These are phyloP conservation scores for Cyaniris semiargus DNA, from an alignment of 2,888 invertebrate genomes.

Conservation along the genomic window DNA sequence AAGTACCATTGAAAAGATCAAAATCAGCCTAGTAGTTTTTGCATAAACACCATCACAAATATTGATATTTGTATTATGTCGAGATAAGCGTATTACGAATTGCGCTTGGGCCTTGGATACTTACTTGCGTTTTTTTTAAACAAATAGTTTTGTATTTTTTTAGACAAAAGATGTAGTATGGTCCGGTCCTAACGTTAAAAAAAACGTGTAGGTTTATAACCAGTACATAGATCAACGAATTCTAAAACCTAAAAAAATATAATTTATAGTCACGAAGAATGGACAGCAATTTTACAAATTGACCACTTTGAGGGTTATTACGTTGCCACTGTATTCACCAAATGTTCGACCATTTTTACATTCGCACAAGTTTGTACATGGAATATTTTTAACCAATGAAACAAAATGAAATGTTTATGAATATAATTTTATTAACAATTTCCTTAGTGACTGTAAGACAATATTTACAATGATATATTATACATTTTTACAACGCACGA, in stretches of 20 bases:
- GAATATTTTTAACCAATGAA: slow-evolving; percentile 47
- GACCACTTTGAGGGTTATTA: slow-evolving; percentile 10
- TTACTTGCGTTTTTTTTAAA: too few species aligned
- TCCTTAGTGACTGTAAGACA: slow-evolving; percentile 80
- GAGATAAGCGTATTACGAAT: too few species aligned
- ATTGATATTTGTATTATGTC: too few species aligned
- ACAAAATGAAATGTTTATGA: slow-evolving; percentile 69
- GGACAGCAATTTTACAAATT: slow-evolving; percentile 9
- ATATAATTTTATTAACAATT: slow-evolving; percentile 81
- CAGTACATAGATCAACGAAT: neutral
- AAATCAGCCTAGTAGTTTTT: too few species aligned
- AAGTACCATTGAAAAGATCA: too few species aligned
- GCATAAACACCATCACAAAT: too few species aligned
- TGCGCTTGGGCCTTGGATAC: too few species aligned
- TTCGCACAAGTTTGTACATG: neutral
- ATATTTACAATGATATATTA: slow-evolving; percentile 77
- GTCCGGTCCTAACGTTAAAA: too few species aligned
- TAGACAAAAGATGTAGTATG: too few species aligned
- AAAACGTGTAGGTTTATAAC: too few species aligned
- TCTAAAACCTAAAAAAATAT: neutral
- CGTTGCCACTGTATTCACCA: neutral
- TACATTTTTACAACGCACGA: slow-evolving; percentile 77
- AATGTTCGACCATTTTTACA: neutral
- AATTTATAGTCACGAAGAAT: neutral
- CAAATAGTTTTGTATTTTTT: too few species aligned